Evolutionary conservation across 1,140 invertebrate species (phyloP), one percentile per base, ranked within the genome.

Genomic region (Centruroides sculpturatus): DNA sequence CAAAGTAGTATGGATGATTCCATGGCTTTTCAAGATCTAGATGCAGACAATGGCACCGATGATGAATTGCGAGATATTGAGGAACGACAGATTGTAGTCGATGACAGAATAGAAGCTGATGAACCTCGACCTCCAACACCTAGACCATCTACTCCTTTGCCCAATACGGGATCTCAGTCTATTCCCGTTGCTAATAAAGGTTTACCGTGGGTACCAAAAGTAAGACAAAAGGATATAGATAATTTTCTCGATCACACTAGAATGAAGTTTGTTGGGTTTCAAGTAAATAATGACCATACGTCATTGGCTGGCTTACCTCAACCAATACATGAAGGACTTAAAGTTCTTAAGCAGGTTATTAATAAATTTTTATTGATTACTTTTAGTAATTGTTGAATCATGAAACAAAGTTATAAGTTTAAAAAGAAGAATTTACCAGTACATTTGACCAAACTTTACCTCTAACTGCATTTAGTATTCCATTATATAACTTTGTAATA

Each of bases 141-240:
- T 3, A 34, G 68, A 56, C 66, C 69, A 41, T 64, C 62, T 1
- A 66, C 64, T 51, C 66, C 66, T 12, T 10, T 62, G 5, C 60
- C 61, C 7, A 67, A 70, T 53, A 67, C 68, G 55, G 71, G 73
- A 57, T 70, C 71, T 52, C 63, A 71, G 48, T 70, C 74, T 59
- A 69, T 35, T 4, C 35, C 10, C 11, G 23, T 41, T n/a, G 8
- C 52, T 12, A 62, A 64, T 13, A 71, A 70, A 62, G 64, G 84
- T 60, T 78, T 98, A 63, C 93, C 94, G 3, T 98, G 93, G 94
- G 83, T 85, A 64, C 92, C 93, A 8, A 98, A 98, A 82, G 92
- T 97, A n/a, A 78, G 90, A 6, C 86, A 91, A 69, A 90, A 88
- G 76, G 91, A 95, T 72, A 84, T 96, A 54, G 90, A 97, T 68